phyloP scores from a whole-genome alignment of 2,797 vertebrate genomes.

The Scleropages formosus region DNA sequence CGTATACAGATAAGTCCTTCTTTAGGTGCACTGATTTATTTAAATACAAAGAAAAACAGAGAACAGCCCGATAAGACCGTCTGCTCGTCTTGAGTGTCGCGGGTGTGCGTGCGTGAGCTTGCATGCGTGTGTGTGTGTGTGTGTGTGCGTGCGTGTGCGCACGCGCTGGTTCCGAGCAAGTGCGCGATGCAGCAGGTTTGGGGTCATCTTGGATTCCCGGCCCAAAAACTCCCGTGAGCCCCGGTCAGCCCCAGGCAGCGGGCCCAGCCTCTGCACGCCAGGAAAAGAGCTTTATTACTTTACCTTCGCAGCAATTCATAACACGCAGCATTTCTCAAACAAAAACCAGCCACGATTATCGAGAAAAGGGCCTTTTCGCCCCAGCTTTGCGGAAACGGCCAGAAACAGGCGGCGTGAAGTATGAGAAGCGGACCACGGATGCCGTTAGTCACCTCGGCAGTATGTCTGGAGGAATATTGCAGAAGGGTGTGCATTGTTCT shows the following conservation, averaged over 20 bases:
- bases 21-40: constrained; percentile 49
- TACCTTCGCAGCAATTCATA: not conserved
- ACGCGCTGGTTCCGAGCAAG: not conserved
- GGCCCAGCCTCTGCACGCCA: too few species aligned
- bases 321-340: constrained; percentile 10
- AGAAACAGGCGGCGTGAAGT: constrained; percentile 23
- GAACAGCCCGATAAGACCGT: constrained; percentile 36
- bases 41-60: constrained; percentile 5
- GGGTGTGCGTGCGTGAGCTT: constrained; percentile 12
- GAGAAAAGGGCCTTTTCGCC: constrained; percentile 3
- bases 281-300: not conserved
- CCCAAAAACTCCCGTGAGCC: constrained; percentile 6
- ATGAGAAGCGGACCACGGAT: constrained; percentile 40
- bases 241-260: not conserved
- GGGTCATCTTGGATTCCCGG: constrained; percentile 1
- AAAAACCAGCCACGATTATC: not conserved
- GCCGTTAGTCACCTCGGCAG: constrained; percentile 39
- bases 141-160: too few species aligned
- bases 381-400: constrained; percentile 17
- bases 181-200: not conserved
- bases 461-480: constrained; percentile 42
- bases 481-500: constrained; percentile 61
- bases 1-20: constrained; percentile 52
- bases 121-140: not conserved
- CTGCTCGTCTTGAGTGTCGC: constrained; percentile 3